phyloP scores from a whole-genome alignment of 1,140 invertebrate species.

The Orius laevigatus region DNA sequence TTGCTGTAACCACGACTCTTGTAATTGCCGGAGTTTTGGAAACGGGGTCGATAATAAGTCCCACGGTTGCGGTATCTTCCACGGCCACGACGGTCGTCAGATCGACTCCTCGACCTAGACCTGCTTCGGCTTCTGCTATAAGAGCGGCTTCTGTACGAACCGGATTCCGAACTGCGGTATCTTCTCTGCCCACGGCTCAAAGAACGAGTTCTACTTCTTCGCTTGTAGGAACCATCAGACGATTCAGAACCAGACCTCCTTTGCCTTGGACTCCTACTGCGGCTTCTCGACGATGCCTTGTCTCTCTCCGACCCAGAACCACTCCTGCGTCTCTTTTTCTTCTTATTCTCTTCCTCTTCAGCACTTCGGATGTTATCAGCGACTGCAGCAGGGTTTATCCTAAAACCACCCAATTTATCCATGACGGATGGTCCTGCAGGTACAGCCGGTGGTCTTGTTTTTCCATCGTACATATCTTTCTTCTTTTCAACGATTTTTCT shows the following conservation, averaged over 20 bases:
- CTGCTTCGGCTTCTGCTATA: slow-evolving; percentile 23
- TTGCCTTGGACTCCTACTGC: slow-evolving; percentile 31
- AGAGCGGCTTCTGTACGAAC: slow-evolving; percentile 24
- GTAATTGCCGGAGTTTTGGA: slow-evolving; percentile 37
- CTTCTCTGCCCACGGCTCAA: slow-evolving; percentile 24
- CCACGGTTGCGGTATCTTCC: slow-evolving; percentile 41
- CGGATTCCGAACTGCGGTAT: slow-evolving; percentile 31
- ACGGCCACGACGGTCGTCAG: slow-evolving; percentile 37
- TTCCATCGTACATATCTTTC: slow-evolving; percentile 26
- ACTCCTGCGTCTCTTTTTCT: slow-evolving; percentile 19
- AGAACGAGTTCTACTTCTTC: slow-evolving; percentile 16
- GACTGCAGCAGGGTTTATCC: slow-evolving; percentile 25
- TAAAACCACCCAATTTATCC: slow-evolving; percentile 41
- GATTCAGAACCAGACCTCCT: slow-evolving; percentile 12
- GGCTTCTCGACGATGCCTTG: slow-evolving; percentile 30
- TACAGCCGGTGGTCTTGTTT: slow-evolving; percentile 27
- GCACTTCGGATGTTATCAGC: slow-evolving; percentile 32
- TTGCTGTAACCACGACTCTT: slow-evolving; percentile 28
- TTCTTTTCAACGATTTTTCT: slow-evolving; percentile 28
- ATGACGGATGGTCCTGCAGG: slow-evolving; percentile 32
- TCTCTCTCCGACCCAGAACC: slow-evolving; percentile 21
- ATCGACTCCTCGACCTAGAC: slow-evolving; percentile 27
- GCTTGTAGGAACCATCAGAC: slow-evolving; percentile 9
- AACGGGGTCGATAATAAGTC: slow-evolving; percentile 57
- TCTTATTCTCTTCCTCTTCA: slow-evolving; percentile 22